Percentiles rank a stretch among this genome's conserved stretches.
Evolutionary conservation across 2,888 invertebrate species (phyloP).

Genomic region (Amphipyra berbera): DNA sequence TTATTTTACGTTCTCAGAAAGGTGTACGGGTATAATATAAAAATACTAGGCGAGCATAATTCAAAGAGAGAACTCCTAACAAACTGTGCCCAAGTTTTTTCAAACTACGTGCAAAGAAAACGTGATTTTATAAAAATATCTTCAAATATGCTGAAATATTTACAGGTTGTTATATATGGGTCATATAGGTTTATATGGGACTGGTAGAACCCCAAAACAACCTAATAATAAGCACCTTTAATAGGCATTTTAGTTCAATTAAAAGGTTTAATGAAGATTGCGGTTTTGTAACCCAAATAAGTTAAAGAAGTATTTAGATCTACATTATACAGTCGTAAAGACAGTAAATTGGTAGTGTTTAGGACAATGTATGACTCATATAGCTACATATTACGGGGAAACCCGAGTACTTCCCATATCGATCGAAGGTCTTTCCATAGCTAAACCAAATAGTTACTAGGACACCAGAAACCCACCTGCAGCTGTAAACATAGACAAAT

Average conservation of each 20-base stretch:
- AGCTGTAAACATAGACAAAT: constrained; percentile 84
- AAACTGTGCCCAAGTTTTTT: constrained; percentile 19
- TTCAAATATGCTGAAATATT: constrained; percentile 1
- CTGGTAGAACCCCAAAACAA: background rate
- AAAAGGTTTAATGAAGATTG: too few relatives aligned
- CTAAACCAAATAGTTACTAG: background rate
- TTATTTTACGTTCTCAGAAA: background rate
- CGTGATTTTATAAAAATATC: constrained; percentile 14
- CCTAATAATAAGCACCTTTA: background rate
- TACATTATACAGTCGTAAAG: too few relatives aligned
- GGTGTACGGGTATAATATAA: constrained; percentile 6
- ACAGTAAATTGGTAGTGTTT: too few relatives aligned
- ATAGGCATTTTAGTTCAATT: background rate
- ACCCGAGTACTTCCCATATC: too few relatives aligned
- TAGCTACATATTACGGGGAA: too few relatives aligned
- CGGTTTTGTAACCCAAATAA: too few relatives aligned
- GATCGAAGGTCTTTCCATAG: too few relatives aligned
- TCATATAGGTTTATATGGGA: background rate
- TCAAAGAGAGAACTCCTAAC: constrained; percentile 8
- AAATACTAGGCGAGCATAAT: constrained; percentile 7
- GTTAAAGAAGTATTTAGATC: too few relatives aligned
- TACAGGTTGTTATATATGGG: background rate
- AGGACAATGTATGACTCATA: too few relatives aligned
- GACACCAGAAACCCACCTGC: constrained; percentile 69
- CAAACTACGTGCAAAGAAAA: constrained; percentile 27